Percentiles rank a stretch among this genome's conserved stretches.
These are phyloP conservation scores for Zele albiditarsus DNA, from an alignment of 2,888 invertebrate genomes.

Conservation along the genomic window DNA sequence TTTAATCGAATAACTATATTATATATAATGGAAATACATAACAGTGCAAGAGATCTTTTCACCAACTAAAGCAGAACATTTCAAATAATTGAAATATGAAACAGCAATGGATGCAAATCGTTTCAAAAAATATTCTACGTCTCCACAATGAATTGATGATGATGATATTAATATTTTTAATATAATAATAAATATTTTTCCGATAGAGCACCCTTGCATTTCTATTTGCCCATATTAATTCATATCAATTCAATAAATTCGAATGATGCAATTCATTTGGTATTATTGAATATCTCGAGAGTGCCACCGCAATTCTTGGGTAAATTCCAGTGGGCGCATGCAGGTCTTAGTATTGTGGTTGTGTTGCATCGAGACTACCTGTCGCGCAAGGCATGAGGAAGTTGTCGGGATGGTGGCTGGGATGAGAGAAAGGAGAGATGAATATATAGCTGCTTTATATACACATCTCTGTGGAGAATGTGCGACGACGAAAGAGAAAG, in stretches of 20 bases:
- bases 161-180: no score
- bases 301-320: neutral
- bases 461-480: conserved; percentile 17
- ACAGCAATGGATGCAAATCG: no score
- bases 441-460: neutral
- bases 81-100: no score
- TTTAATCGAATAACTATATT: no score
- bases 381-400: conserved; percentile 48
- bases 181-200: no score
- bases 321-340: conserved; percentile 22
- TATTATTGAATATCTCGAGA: conserved; percentile 4
- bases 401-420: conserved; percentile 43
- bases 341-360: conserved; percentile 42
- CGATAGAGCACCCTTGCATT: no score
- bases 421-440: conserved; percentile 8
- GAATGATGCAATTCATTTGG: conserved; percentile 1
- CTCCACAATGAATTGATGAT: no score
- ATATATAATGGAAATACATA: no score
- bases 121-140: no score
- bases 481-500: conserved; percentile 39
- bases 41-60: no score
- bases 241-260: neutral
- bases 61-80: no score
- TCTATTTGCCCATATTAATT: neutral
- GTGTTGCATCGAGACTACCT: conserved; percentile 56